Evolutionary conservation across 2,888 invertebrate species (phyloP).

Genomic region (Criorhina ranunculi): DNA sequence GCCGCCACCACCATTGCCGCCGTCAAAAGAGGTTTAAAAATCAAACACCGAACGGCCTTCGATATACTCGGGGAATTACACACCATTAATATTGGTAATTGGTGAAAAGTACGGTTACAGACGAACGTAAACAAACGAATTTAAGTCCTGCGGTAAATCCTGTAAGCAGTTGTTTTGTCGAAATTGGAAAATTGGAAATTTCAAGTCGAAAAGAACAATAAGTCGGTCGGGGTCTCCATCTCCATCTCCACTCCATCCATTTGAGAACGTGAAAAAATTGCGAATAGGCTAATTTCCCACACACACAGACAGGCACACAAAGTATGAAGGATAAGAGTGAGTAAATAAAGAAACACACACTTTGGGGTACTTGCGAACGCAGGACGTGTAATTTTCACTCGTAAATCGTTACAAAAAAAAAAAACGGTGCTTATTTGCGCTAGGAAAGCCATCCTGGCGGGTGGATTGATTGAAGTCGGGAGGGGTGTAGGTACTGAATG

Average conservation of each 20-base stretch:
- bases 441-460: constrained; percentile 25
- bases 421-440: constrained; percentile 49
- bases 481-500: constrained; percentile 11
- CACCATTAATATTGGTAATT: constrained; percentile 61
- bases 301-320: neutral
- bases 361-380: neutral
- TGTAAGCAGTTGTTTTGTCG: constrained; percentile 17
- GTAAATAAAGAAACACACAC: constrained; percentile 18
- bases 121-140: constrained; percentile 47
- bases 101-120: constrained; percentile 30
- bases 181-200: constrained; percentile 32
- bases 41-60: constrained; percentile 17
- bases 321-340: neutral
- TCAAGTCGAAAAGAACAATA: constrained; percentile 45
- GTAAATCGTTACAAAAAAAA: constrained; percentile 42
- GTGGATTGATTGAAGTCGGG: constrained; percentile 10
- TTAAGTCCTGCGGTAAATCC: constrained; percentile 21
- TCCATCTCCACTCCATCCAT: too few species aligned
- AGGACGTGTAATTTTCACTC: constrained; percentile 17
- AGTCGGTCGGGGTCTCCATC: neutral
- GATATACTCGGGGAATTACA: constrained; percentile 13
- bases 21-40: constrained; percentile 42
- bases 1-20: constrained; percentile 21
- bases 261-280: constrained; percentile 48
- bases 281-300: constrained; percentile 35